Percentiles rank a stretch among this genome's conserved stretches.
Conservation (phyloP, 1,140 invertebrate genomes). For the Adoxophyes honmai region DNA sequence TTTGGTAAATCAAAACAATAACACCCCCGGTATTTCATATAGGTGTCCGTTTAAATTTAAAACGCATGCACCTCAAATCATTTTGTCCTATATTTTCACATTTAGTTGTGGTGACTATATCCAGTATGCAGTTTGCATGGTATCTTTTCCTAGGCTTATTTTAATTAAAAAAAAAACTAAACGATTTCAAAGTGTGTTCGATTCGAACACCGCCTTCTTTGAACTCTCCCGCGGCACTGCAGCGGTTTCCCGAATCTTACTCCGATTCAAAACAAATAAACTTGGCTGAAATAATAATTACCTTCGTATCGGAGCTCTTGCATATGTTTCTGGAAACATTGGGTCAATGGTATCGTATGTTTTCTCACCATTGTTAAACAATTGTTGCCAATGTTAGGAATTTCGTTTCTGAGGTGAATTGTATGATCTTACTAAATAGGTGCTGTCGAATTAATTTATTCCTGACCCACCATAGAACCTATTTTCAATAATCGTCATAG, state of each 20-base stretch:
- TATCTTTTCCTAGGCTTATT: too few relatives aligned
- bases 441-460: too few relatives aligned
- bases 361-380: neutral
- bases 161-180: too few relatives aligned
- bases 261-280: conserved; percentile 12
- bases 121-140: too few relatives aligned
- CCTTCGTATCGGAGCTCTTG: neutral
- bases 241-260: neutral
- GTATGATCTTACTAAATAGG: too few relatives aligned
- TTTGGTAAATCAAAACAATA: conserved; percentile 4
- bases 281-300: conserved; percentile 6
- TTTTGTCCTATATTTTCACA: too few relatives aligned
- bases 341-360: neutral
- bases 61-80: neutral
- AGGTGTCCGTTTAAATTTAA: neutral
- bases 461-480: too few relatives aligned
- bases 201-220: neutral
- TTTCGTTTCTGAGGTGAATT: neutral
- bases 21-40: neutral
- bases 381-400: neutral
- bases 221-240: conserved; percentile 5
- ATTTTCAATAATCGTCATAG: too few relatives aligned
- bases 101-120: too few relatives aligned
- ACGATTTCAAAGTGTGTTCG: neutral
- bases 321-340: neutral